A percentile compares a stretch with the other conserved stretches of the same genome.
These are phyloP conservation scores for Ctenodactylus gundi DNA, from an alignment of 2,113 vertebrate species.

Conservation along the genomic window DNA sequence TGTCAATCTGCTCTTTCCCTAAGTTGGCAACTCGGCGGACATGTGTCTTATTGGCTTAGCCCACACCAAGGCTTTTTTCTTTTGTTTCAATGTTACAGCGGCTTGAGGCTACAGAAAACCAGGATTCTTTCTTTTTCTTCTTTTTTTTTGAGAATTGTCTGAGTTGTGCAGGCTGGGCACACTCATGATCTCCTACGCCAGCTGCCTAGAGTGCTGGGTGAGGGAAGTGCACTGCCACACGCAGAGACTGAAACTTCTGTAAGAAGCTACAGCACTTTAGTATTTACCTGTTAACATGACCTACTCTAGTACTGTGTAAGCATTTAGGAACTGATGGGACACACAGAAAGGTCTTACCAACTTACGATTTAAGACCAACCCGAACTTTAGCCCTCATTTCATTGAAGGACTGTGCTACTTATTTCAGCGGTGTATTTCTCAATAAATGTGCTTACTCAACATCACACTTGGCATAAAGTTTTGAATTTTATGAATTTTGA, in stretches of 20 bases:
- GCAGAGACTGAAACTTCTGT: neutral
- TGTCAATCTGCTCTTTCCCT: too few species aligned
- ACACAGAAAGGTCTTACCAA: neutral
- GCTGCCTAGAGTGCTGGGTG: neutral
- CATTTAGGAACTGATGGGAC: neutral
- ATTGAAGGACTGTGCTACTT: neutral
- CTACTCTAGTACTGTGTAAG: neutral
- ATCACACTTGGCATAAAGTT: neutral
- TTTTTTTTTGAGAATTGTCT: neutral
- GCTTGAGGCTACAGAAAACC: too few species aligned
- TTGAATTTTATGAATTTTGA: neutral
- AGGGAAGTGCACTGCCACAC: neutral
- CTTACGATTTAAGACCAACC: neutral
- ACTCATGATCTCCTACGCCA: neutral
- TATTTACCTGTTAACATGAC: neutral
- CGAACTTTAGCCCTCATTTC: neutral
- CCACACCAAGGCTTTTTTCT: neutral
- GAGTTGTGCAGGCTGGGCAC: neutral
- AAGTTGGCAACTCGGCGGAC: neutral
- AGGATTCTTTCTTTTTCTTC: too few species aligned
- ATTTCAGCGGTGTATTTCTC: neutral
- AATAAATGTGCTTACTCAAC: neutral
- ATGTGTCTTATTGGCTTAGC: rapidly evolving
- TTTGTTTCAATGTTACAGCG: too few species aligned
- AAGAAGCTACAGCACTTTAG: too few species aligned